These are phyloP conservation scores for Synaphobranchus kaupii DNA, from an alignment of 2,797 vertebrate species.

Conservation along the genomic window DNA sequence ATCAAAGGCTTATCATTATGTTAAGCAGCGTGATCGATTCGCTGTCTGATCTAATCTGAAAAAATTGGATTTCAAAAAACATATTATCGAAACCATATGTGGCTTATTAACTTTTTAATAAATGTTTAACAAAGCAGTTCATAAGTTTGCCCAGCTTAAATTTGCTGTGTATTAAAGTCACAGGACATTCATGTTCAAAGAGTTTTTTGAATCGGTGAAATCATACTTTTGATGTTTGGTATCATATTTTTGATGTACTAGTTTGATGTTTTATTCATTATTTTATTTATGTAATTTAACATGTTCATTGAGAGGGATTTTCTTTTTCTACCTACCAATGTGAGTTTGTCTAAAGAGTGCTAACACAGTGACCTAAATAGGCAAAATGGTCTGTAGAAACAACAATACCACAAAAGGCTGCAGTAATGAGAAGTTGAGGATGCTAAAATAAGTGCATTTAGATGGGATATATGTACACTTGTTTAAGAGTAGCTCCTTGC, in stretches of 20 bases:
- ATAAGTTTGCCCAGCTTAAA: conserved; percentile 46
- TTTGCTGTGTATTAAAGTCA: conserved; percentile 41
- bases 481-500: neutral
- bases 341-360: neutral
- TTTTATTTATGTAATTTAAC: neutral
- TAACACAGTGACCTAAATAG: neutral
- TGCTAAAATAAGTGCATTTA: neutral
- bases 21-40: conserved; percentile 47
- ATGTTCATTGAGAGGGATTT: neutral
- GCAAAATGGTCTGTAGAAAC: neutral
- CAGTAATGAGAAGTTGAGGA: neutral
- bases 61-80: conserved; percentile 54
- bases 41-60: conserved; percentile 51
- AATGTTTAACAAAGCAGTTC: conserved; percentile 52
- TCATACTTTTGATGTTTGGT: conserved; percentile 15
- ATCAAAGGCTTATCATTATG: conserved; percentile 46
- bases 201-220: neutral
- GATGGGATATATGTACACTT: neutral
- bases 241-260: neutral
- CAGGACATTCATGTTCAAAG: conserved; percentile 25
- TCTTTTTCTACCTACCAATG: neutral
- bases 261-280: neutral
- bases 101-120: conserved; percentile 42
- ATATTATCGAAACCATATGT: conserved; percentile 49
- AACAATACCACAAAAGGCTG: neutral